phyloP scores from a whole-genome alignment of 2,888 invertebrate species.

The Tipula vernalis region DNA sequence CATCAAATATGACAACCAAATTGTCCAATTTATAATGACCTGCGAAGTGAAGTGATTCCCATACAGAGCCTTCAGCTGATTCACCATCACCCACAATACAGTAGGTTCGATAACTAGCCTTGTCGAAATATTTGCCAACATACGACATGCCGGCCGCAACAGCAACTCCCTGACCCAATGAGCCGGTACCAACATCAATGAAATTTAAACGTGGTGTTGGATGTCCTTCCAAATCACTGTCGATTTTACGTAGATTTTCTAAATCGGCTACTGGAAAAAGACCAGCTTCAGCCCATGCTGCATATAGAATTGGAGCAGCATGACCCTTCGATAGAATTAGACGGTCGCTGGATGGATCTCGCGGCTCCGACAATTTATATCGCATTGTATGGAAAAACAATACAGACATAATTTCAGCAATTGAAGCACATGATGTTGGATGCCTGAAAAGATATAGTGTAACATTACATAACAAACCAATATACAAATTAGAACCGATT shows the following conservation, averaged over 20 bases:
- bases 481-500: not conserved
- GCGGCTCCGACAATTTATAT: slow-evolving; percentile 78
- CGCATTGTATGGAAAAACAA: slow-evolving; percentile 97
- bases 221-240: slow-evolving; percentile 95
- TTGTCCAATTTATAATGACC: slow-evolving; percentile 92
- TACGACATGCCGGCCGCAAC: slow-evolving; percentile 98
- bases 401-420: slow-evolving; percentile 96
- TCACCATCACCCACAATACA: slow-evolving; percentile 97
- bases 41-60: slow-evolving; percentile 95
- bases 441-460: slow-evolving; percentile 50
- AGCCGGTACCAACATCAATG: slow-evolving; percentile 97
- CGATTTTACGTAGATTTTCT: slow-evolving; percentile 77
- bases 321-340: slow-evolving; percentile 97
- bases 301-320: slow-evolving; percentile 96
- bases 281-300: slow-evolving; percentile 98
- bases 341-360: slow-evolving; percentile 82
- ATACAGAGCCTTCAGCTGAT: slow-evolving; percentile 94
- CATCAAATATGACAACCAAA: slow-evolving; percentile 90
- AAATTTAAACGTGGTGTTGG: slow-evolving; percentile 96
- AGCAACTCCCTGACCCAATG: slow-evolving; percentile 92
- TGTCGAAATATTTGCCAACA: slow-evolving; percentile 63
- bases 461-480: not conserved
- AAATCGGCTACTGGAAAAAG: slow-evolving; percentile 75
- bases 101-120: slow-evolving; percentile 74
- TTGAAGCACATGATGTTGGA: slow-evolving; percentile 96